Evolutionary conservation across 1,140 invertebrate genomes (phyloP).

Genomic region (Sarcophaga peregrina): DNA sequence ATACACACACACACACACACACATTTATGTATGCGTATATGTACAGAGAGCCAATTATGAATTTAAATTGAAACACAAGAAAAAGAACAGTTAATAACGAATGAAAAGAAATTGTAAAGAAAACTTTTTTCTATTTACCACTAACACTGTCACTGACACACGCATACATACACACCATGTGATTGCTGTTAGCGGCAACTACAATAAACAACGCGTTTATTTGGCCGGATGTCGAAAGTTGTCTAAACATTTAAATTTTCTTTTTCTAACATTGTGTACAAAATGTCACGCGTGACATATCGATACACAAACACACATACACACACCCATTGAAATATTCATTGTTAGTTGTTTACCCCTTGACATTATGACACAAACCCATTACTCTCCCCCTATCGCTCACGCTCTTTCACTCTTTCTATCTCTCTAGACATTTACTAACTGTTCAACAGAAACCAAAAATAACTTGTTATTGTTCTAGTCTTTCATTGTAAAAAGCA

Average conservation of each 20-base stretch:
- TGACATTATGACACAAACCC: slow-evolving; percentile 9
- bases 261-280: background rate
- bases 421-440: background rate
- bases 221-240: background rate
- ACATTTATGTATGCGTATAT: background rate
- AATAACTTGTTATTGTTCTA: background rate
- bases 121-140: too few species aligned
- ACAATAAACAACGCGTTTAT: background rate
- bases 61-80: too few species aligned
- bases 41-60: background rate
- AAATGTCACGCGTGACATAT: slow-evolving; percentile 17
- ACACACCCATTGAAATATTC: too few species aligned
- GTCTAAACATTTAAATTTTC: background rate
- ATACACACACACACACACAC: background rate
- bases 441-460: background rate
- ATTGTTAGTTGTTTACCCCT: background rate
- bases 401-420: too few species aligned
- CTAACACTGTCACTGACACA: too few species aligned
- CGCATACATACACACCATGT: background rate
- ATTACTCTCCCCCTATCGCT: background rate
- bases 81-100: too few species aligned
- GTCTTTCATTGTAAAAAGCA: too few species aligned
- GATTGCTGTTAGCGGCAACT: background rate
- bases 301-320: background rate
- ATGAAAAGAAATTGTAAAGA: too few species aligned